These are phyloP conservation scores for Thysanoteuthis rhombus DNA, from an alignment of 2,888 invertebrate species.

Conservation along the genomic window DNA sequence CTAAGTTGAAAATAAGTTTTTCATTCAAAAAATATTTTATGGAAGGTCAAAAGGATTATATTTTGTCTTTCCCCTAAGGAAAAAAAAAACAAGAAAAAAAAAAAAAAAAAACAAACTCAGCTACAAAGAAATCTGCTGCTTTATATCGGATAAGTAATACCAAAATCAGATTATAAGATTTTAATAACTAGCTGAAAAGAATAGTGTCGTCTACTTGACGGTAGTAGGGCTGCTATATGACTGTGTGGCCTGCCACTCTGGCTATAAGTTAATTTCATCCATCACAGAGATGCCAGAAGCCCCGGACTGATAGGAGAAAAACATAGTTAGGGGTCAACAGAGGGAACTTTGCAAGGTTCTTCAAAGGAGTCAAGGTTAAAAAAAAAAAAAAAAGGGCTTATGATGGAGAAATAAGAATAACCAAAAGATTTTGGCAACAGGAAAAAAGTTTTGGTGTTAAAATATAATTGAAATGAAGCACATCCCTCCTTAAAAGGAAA, in stretches of 20 bases:
- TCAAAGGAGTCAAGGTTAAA: no score
- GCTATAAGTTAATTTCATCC: constrained; percentile 25
- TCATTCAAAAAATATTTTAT: no score
- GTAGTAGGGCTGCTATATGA: background rate
- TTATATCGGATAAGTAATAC: background rate
- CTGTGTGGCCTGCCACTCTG: constrained; percentile 30
- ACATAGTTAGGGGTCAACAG: no score
- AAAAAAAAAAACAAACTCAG: background rate
- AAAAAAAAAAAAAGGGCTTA: no score
- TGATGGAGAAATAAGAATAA: background rate
- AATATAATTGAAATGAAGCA: no score
- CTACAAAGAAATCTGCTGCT: background rate
- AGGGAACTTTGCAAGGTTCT: no score
- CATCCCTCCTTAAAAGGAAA: background rate
- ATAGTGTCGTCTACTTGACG: background rate
- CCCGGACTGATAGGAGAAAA: background rate
- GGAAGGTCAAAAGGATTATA: no score
- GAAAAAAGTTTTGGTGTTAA: background rate
- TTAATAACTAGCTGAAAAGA: background rate
- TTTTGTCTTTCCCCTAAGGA: background rate
- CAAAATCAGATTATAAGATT: background rate
- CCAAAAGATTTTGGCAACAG: background rate
- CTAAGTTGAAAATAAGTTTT: no score
- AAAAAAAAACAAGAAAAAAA: background rate
- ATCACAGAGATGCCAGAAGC: constrained; percentile 12